Evolutionary conservation across 1,140 invertebrate genomes (phyloP).

Genomic region (Coptotermes formosanus): DNA sequence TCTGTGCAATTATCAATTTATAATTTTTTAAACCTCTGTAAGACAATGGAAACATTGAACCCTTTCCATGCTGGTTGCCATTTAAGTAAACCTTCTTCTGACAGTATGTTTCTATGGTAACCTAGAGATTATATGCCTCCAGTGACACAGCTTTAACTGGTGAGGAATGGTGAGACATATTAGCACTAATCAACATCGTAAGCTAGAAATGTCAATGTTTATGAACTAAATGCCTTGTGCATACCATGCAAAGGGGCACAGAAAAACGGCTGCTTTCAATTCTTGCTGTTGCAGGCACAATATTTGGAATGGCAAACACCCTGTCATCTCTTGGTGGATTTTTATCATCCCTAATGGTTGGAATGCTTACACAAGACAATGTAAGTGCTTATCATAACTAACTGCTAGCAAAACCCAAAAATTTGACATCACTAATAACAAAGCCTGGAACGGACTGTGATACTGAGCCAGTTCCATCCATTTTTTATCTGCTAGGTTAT

Average conservation of each 20-base stretch:
- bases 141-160: no score
- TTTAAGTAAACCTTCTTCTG: no score
- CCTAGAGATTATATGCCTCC: no score
- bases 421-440: neutral
- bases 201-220: no score
- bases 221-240: no score
- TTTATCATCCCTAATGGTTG: constrained; percentile 82
- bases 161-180: no score
- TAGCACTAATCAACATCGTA: no score
- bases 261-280: neutral
- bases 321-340: constrained; percentile 86
- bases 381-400: constrained; percentile 49
- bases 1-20: no score
- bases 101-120: no score
- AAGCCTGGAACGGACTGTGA: neutral
- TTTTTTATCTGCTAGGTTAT: neutral
- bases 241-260: neutral
- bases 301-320: constrained; percentile 89
- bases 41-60: no score
- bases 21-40: no score
- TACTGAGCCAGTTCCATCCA: neutral
- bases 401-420: neutral
- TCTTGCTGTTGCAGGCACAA: constrained; percentile 54
- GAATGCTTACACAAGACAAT: constrained; percentile 71
- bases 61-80: no score